Percentiles rank a stretch among this genome's conserved stretches.
These are phyloP conservation scores for Megalops cyprinoides DNA, from an alignment of 2,797 vertebrate genomes.

Conservation along the genomic window DNA sequence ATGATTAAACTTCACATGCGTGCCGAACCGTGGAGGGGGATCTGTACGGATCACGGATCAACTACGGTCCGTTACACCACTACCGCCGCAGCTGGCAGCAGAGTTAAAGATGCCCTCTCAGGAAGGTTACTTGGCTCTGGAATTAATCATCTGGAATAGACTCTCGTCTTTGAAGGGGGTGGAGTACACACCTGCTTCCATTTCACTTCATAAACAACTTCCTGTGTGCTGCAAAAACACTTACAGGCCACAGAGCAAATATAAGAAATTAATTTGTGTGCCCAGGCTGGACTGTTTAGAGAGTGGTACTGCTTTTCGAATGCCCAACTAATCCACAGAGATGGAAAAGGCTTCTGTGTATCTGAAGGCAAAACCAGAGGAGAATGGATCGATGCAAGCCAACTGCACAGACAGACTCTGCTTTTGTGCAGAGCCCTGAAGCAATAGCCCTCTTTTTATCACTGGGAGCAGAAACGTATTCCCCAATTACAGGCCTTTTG, in stretches of 20 bases:
- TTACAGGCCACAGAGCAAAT: neutral
- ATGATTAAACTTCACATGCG: no score
- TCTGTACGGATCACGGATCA: no score
- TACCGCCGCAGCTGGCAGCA: neutral
- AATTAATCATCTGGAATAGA: neutral
- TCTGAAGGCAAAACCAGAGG: neutral
- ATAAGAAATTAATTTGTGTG: no score
- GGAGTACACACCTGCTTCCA: neutral
- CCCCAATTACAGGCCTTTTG: constrained; percentile 18
- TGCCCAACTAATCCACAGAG: no score
- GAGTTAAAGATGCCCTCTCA: neutral
- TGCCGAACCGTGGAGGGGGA: no score
- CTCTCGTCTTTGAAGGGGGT: neutral
- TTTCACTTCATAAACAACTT: neutral
- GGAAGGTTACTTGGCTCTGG: neutral
- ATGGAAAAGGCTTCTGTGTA: neutral
- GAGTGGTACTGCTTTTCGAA: no score
- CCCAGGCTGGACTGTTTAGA: no score
- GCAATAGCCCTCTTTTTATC: neutral
- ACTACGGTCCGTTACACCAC: neutral
- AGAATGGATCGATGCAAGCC: constrained; percentile 13
- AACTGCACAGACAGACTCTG: neutral
- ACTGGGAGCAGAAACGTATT: constrained; percentile 9
- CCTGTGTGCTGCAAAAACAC: neutral
- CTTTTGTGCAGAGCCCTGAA: neutral